Evolutionary conservation across 1,140 invertebrate genomes (phyloP).

Genomic region (Brachionus calyciflorus): DNA sequence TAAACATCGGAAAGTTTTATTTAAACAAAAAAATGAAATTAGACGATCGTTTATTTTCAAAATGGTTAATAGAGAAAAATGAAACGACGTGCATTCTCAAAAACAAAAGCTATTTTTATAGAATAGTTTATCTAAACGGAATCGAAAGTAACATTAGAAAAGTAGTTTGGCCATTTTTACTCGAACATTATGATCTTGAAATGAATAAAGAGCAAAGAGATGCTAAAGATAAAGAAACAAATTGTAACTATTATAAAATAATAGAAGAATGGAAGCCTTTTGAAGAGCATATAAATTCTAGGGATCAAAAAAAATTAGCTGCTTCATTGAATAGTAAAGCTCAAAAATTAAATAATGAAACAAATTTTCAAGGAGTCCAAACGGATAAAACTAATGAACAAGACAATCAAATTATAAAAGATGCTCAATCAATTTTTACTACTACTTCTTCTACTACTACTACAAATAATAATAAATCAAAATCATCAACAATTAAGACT

Average conservation of each 20-base stretch:
- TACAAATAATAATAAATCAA: not conserved
- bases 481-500: not conserved
- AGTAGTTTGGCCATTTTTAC: constrained; percentile 81
- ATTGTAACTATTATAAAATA: not conserved
- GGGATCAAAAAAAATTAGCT: constrained; percentile 26
- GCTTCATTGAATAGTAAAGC: not conserved
- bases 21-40: constrained; percentile 7
- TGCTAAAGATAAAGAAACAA: not conserved
- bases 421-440: no score
- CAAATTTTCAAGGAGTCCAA: not conserved
- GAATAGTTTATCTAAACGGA: constrained; percentile 32
- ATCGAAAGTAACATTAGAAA: constrained; percentile 5
- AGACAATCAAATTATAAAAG: no score
- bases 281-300: constrained; percentile 20
- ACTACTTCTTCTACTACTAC: no score
- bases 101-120: constrained; percentile 1
- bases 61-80: not conserved
- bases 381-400: no score
- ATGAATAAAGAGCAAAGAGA: constrained; percentile 64
- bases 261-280: constrained; percentile 42
- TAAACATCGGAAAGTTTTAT: constrained; percentile 61
- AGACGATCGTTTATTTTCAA: not conserved
- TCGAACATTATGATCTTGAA: constrained; percentile 80
- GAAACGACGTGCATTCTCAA: not conserved
- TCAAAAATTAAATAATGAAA: not conserved